These are phyloP conservation scores for Gila robusta DNA, from an alignment of 2,797 vertebrate genomes.

Conservation along the genomic window DNA sequence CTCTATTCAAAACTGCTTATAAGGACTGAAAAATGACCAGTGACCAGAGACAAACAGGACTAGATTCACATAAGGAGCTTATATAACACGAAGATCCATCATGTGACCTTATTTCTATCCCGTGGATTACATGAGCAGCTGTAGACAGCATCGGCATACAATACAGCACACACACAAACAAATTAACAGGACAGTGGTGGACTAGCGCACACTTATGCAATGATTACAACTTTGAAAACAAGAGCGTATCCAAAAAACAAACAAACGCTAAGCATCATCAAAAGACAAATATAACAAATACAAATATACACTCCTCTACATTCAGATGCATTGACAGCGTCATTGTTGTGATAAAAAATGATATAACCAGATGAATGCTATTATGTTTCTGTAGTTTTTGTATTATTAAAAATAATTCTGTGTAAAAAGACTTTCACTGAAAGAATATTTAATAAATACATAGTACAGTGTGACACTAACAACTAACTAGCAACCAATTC, in stretches of 20 bases:
- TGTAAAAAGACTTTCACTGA: not conserved
- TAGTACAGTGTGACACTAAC: not conserved
- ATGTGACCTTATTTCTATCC: constrained; percentile 33
- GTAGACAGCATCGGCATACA: constrained; percentile 40
- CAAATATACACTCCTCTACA: not conserved
- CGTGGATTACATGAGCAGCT: constrained; percentile 37
- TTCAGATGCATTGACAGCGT: not conserved
- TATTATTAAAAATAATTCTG: not conserved
- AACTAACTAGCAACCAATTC: not conserved
- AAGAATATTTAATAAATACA: not conserved
- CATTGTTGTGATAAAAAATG: not conserved
- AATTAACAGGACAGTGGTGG: constrained; percentile 7
- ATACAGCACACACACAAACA: constrained; percentile 30
- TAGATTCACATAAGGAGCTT: constrained; percentile 30
- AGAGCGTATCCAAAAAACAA: not conserved
- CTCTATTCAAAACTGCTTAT: not conserved
- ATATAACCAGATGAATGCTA: not conserved
- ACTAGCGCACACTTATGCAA: constrained; percentile 15
- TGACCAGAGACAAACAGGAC: constrained; percentile 10
- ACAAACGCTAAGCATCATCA: not conserved
- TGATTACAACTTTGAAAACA: not conserved
- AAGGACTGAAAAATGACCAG: constrained; percentile 31
- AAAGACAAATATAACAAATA: not conserved
- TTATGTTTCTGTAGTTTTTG: not conserved
- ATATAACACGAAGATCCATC: constrained; percentile 39